phyloP scores from a whole-genome alignment of 2,113 vertebrate species.

The Pseudopipra pipra region DNA sequence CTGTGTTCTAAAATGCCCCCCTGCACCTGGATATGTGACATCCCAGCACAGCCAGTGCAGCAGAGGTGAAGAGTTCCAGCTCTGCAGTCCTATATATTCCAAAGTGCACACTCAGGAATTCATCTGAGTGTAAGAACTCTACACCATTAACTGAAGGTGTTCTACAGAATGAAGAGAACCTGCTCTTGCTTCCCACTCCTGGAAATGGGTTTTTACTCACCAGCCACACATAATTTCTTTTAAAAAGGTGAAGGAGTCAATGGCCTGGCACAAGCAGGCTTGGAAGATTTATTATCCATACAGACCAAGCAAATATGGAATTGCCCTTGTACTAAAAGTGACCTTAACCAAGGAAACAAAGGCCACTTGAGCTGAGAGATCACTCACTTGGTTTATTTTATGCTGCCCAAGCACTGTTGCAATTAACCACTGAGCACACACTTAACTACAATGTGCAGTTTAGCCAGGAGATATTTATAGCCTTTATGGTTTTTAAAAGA shows the following conservation, averaged over 20 bases:
- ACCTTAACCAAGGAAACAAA: conserved; percentile 24
- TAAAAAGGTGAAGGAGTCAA: background rate
- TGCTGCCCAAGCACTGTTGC: conserved; percentile 22
- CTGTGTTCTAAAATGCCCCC: background rate
- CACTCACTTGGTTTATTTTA: background rate
- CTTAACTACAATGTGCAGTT: background rate
- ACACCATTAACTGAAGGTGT: background rate
- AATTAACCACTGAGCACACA: background rate
- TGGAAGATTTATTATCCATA: background rate
- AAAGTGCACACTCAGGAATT: conserved; percentile 22
- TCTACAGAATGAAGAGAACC: conserved; percentile 27
- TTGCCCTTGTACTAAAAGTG: background rate
- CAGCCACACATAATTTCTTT: background rate
- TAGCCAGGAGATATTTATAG: background rate
- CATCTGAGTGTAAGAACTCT: background rate
- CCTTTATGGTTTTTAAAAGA: background rate
- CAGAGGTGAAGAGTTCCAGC: background rate
- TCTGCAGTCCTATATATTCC: background rate
- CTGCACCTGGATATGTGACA: background rate
- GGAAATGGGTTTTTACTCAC: background rate
- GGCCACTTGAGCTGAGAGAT: conserved; percentile 12
- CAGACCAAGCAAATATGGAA: background rate
- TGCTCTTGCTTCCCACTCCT: conserved; percentile 23
- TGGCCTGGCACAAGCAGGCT: background rate
- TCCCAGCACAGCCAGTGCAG: background rate